phyloP scores from a whole-genome alignment of 2,888 invertebrate species.

The Erebia ligea region DNA sequence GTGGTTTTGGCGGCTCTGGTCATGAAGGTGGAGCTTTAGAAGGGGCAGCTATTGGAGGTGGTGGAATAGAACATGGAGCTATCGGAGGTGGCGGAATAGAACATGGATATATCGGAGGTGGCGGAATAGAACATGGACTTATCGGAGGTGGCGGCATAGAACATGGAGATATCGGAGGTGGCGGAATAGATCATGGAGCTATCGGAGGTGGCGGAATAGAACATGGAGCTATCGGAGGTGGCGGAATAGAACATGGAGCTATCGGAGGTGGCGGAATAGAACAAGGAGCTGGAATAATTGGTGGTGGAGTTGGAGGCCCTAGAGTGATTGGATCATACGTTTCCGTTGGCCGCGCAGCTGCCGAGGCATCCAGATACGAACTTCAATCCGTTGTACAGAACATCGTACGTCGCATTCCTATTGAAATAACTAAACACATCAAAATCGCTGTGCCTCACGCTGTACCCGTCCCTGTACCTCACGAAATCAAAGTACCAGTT shows the following conservation, averaged over 20 bases:
- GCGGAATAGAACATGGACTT: constrained; percentile 27
- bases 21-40: constrained; percentile 4
- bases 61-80: constrained; percentile 31
- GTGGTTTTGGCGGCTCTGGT: not conserved
- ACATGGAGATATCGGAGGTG: constrained; percentile 25
- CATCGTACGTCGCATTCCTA: constrained; percentile 69
- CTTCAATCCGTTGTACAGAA: constrained; percentile 75
- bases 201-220: constrained; percentile 16
- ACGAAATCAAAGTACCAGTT: constrained; percentile 72
- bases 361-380: constrained; percentile 64
- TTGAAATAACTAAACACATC: constrained; percentile 74
- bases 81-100: constrained; percentile 17
- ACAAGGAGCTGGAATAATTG: not conserved
- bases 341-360: constrained; percentile 56
- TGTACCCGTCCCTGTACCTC: constrained; percentile 69
- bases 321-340: constrained; percentile 65
- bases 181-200: not conserved
- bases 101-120: no score
- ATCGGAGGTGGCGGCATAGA: constrained; percentile 27
- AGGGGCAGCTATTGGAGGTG: constrained; percentile 32
- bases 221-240: constrained; percentile 22
- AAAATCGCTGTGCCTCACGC: constrained; percentile 70
- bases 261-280: constrained; percentile 12
- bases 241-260: constrained; percentile 32
- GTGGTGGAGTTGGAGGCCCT: constrained; percentile 42